Conservation (phyloP, 2,797 vertebrate species). For the Neoniphon sammara region DNA sequence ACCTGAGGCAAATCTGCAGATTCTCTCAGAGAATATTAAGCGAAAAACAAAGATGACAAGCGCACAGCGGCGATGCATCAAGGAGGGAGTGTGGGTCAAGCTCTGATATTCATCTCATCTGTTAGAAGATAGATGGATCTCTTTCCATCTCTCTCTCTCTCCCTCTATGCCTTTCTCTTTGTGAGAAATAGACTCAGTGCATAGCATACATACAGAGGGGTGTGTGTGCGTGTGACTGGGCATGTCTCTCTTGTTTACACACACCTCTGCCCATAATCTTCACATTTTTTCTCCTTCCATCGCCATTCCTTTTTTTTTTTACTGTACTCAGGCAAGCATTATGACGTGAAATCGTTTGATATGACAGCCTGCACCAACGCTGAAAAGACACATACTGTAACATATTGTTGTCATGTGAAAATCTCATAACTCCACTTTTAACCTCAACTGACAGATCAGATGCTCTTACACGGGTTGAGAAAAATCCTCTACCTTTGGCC, state of each 20-base stretch:
- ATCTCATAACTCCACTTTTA: not conserved
- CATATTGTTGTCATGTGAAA: conserved; percentile 6
- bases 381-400: not conserved
- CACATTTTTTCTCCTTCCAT: conserved; percentile 14
- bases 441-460: not conserved
- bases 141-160: conserved; percentile 33
- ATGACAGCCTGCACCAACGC: not conserved
- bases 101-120: conserved; percentile 60
- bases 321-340: not conserved
- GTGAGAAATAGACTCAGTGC: conserved; percentile 37
- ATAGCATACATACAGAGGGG: conserved; percentile 16
- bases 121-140: conserved; percentile 60
- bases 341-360: not conserved
- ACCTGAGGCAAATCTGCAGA: conserved; percentile 79
- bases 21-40: conserved; percentile 73
- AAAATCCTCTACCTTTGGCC: not conserved
- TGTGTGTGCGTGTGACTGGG: conserved; percentile 29
- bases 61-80: conserved; percentile 53
- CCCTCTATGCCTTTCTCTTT: conserved; percentile 12
- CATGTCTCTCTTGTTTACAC: conserved; percentile 34
- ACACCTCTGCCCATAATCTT: conserved; percentile 44
- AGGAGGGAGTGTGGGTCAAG: conserved; percentile 47
- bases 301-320: not conserved
- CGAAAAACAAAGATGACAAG: conserved; percentile 69
- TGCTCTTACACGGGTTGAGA: not conserved